Evolutionary conservation across 2,797 vertebrate genomes (phyloP).

Genomic region (Typhlichthys subterraneus): DNA sequence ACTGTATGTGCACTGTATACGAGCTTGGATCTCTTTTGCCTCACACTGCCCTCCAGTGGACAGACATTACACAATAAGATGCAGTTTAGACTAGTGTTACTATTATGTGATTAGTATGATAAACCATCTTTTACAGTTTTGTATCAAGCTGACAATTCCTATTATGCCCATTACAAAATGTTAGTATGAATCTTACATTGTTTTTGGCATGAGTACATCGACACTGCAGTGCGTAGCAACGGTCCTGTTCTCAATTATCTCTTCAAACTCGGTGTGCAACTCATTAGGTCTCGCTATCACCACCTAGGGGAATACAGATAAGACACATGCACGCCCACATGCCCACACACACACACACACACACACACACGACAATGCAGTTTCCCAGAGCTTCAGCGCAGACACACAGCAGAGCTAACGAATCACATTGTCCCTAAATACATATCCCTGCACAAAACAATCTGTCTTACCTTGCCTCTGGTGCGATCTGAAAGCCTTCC

Average conservation of each 20-base stretch:
- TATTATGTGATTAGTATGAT: background rate
- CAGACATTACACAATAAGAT: no score
- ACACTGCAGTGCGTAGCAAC: constrained; percentile 72
- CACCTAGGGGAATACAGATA: constrained; percentile 55
- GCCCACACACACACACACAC: background rate
- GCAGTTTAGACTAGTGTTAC: no score
- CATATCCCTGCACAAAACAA: background rate
- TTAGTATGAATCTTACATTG: constrained; percentile 60
- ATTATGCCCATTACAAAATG: background rate
- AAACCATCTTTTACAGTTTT: background rate
- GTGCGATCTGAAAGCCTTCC: constrained; percentile 76
- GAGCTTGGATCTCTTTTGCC: no score
- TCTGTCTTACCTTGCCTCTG: constrained; percentile 67
- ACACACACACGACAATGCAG: background rate
- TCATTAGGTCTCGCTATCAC: constrained; percentile 64
- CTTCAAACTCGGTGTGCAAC: constrained; percentile 70
- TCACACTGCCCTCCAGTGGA: no score
- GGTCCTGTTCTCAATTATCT: constrained; percentile 66
- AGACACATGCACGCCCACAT: background rate
- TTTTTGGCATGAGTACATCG: constrained; percentile 65
- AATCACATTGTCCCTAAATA: background rate
- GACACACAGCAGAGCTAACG: background rate
- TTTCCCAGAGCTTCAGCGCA: background rate
- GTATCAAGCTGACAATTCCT: background rate
- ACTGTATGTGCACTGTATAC: no score